phyloP scores from a whole-genome alignment of 2,113 vertebrate species.

The Peromyscus leucopus region DNA sequence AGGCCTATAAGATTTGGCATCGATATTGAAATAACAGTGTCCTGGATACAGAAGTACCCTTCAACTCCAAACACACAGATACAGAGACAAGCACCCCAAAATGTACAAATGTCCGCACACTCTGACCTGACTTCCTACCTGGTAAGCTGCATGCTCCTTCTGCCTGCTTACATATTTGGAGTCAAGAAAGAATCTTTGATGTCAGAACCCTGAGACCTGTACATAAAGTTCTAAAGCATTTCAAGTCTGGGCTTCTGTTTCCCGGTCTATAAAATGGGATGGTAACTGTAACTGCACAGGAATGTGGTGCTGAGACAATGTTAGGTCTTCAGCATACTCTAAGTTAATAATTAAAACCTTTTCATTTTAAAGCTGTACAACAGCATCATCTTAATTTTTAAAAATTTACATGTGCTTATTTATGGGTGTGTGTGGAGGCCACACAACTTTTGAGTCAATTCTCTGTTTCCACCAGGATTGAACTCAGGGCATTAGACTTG shows the following conservation, averaged over 20 bases:
- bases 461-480: background rate
- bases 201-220: background rate
- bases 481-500: background rate
- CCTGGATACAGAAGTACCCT: background rate
- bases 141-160: background rate
- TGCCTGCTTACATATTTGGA: background rate
- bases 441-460: background rate
- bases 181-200: background rate
- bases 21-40: background rate
- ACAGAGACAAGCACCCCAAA: constrained; percentile 9
- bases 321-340: background rate
- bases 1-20: constrained; percentile 21
- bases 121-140: background rate
- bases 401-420: background rate
- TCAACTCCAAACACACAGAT: background rate
- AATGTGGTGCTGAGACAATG: background rate
- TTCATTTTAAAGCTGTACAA: constrained; percentile 29
- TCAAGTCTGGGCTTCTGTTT: constrained; percentile 19
- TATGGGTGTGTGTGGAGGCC: background rate
- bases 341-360: constrained; percentile 25
- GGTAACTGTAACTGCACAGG: constrained; percentile 6
- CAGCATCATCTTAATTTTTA: background rate
- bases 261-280: background rate
- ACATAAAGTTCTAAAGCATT: background rate
- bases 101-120: background rate